phyloP scores from a whole-genome alignment of 2,797 vertebrate genomes.

The Enoplosus armatus region DNA sequence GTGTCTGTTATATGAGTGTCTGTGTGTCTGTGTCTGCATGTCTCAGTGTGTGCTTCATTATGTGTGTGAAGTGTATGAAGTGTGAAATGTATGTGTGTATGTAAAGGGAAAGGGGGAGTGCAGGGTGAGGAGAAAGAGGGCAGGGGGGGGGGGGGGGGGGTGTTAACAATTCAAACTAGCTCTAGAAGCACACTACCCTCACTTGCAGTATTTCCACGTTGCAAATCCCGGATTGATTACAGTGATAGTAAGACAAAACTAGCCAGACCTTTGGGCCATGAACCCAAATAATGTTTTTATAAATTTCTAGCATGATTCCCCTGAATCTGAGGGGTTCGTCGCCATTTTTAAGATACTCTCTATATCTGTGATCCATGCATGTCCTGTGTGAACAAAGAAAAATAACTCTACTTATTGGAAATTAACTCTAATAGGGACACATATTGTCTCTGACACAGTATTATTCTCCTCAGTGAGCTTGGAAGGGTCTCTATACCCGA shows the following conservation, averaged over 20 bases:
- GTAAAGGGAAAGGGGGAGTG: constrained; percentile 39
- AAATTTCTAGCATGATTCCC: constrained; percentile 72
- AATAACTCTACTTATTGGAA: constrained; percentile 48
- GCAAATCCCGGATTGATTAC: constrained; percentile 82
- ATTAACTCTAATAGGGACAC: constrained; percentile 60
- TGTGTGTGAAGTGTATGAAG: constrained; percentile 35
- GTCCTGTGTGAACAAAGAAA: constrained; percentile 62
- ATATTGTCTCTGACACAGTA: constrained; percentile 54
- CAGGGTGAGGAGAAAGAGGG: constrained; percentile 57
- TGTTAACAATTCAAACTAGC: constrained; percentile 82
- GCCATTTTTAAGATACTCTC: constrained; percentile 71
- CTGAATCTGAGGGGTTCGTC: constrained; percentile 58
- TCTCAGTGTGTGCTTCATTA: constrained; percentile 35
- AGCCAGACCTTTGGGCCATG: constrained; percentile 69
- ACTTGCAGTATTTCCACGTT: constrained; percentile 78
- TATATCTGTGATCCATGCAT: constrained; percentile 81
- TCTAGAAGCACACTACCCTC: constrained; percentile 84
- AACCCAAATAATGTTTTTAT: constrained; percentile 74
- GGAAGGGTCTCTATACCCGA: constrained; percentile 54
- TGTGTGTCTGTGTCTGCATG: constrained; percentile 45
- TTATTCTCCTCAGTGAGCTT: constrained; percentile 47
- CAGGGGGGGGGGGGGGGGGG: constrained; percentile 9
- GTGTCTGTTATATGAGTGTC: constrained; percentile 35
- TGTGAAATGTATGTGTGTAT: constrained; percentile 40
- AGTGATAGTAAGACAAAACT: constrained; percentile 81